Evolutionary conservation across 2,797 vertebrate species (phyloP).

Genomic region (Coluber constrictor): DNA sequence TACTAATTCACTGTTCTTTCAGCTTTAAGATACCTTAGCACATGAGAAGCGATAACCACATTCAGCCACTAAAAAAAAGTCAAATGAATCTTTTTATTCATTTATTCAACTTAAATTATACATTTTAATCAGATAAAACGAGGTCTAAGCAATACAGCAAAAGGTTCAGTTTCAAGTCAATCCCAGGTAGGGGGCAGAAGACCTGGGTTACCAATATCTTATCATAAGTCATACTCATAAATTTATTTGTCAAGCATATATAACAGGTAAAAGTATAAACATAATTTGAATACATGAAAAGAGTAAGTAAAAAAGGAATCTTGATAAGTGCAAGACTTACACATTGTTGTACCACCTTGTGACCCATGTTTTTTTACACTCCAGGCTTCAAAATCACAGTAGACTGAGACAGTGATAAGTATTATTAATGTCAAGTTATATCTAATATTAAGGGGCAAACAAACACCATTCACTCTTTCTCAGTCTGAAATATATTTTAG

Average conservation of each 20-base stretch:
- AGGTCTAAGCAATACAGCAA: neutral
- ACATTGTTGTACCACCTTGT: neutral
- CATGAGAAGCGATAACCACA: neutral
- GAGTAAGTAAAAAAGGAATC: too few relatives aligned
- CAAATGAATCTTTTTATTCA: neutral
- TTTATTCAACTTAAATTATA: neutral
- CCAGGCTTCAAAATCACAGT: neutral
- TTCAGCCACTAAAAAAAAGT: neutral
- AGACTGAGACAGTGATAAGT: neutral
- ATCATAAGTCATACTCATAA: too few relatives aligned
- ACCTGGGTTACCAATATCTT: neutral
- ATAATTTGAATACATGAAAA: too few relatives aligned
- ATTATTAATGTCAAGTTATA: neutral
- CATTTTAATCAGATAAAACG: neutral
- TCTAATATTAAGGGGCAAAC: neutral
- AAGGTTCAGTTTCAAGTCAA: neutral
- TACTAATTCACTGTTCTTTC: neutral
- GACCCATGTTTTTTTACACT: neutral
- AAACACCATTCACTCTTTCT: neutral
- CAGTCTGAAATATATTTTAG: neutral
- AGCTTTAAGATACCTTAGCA: neutral
- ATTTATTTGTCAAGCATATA: too few relatives aligned
- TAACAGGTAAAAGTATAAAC: too few relatives aligned
- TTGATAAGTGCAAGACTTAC: neutral
- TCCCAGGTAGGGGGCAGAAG: neutral